Base-by-base conservation (phyloP, 2,888 invertebrate species). In the Hypercompe scribonia region DNA sequence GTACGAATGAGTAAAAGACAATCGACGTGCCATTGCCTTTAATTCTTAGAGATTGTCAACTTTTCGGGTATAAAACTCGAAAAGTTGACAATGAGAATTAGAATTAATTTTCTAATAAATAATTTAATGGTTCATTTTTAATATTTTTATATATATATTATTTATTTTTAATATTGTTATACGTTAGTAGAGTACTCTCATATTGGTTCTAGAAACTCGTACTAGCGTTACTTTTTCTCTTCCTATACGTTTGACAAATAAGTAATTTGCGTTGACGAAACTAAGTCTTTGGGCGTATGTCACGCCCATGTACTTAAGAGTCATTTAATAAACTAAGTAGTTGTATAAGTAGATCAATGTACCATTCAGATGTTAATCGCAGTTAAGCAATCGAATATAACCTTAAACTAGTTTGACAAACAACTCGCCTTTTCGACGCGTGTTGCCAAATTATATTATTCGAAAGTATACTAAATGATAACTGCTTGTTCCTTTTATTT, bases 371-470 rank as follows among this genome's bases (percentile, higher is more conserved):
- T 54, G 54, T 61, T 74, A 74, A 74, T 67, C 66, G 39, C 28
- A 34, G 31, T 70, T 74, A 67, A 67, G 61, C 65, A 74, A 70
- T 66, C 24, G 46, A 31, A 66, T 72, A 36, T 70, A 70, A 67
- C 73, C 73, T 70, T 70, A 66, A 70, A 70, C 70, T 66, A 70
- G 66, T 73, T 70, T 70, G 70, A 70, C 70, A 70, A 70, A 73
- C 66, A 28, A 66, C 65, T 54, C 21, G 42, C n/a, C 42, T 34
- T 73, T 64, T 54, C 39, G 36, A 70, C 63, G 63, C 46, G 21
- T 58, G 64, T 70, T 73, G 65, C 73, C 34, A 61, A 67, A 73
- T 70, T 63, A 61, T 34, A 61, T 73, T 54, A 65, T 67, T 70
- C 36, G 50, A 70, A 70, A 70, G 61, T 67, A 18, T 46, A 10